Evolutionary conservation across 1,140 invertebrate species (phyloP).

Genomic region (Ectropis grisescens): DNA sequence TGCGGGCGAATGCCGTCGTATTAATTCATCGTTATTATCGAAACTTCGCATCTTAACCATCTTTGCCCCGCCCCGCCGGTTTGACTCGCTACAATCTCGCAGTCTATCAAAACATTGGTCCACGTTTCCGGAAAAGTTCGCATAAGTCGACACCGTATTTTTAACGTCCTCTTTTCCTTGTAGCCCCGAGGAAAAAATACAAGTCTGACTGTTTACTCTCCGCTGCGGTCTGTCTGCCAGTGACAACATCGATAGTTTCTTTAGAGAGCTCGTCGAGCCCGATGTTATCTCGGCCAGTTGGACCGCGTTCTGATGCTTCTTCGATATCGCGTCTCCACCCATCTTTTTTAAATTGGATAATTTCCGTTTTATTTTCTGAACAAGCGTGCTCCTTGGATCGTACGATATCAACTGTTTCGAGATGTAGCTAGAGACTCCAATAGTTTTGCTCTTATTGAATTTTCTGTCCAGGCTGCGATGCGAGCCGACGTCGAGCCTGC

Average conservation of each 20-base stretch:
- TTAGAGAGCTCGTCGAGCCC: slow-evolving; percentile 47
- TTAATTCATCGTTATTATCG: slow-evolving; percentile 41
- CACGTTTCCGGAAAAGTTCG: slow-evolving; percentile 57
- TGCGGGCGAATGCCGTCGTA: slow-evolving; percentile 31
- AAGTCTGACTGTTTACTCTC: slow-evolving; percentile 52
- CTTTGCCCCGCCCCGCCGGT: slow-evolving; percentile 27
- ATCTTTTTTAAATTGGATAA: slow-evolving; percentile 65
- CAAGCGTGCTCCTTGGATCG: slow-evolving; percentile 56
- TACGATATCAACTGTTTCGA: slow-evolving; percentile 62
- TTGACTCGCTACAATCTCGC: slow-evolving; percentile 31
- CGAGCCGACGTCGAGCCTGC: slow-evolving; percentile 34
- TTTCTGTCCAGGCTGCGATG: slow-evolving; percentile 65
- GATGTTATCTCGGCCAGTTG: slow-evolving; percentile 59
- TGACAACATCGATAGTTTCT: slow-evolving; percentile 56
- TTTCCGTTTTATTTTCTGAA: slow-evolving; percentile 67
- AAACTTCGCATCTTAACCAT: slow-evolving; percentile 44
- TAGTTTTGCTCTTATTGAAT: slow-evolving; percentile 57
- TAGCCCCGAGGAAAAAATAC: slow-evolving; percentile 50
- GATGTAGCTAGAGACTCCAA: slow-evolving; percentile 60
- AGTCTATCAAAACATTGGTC: slow-evolving; percentile 59
- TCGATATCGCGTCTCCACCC: slow-evolving; percentile 52
- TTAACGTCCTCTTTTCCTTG: slow-evolving; percentile 46
- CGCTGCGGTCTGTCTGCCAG: slow-evolving; percentile 53
- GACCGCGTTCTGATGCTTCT: slow-evolving; percentile 57
- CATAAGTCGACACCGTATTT: slow-evolving; percentile 43